Percentiles rank a stretch among this genome's conserved stretches.
Conservation (phyloP, 2,888 invertebrate species). For the Sinohyriopsis cumingii region DNA sequence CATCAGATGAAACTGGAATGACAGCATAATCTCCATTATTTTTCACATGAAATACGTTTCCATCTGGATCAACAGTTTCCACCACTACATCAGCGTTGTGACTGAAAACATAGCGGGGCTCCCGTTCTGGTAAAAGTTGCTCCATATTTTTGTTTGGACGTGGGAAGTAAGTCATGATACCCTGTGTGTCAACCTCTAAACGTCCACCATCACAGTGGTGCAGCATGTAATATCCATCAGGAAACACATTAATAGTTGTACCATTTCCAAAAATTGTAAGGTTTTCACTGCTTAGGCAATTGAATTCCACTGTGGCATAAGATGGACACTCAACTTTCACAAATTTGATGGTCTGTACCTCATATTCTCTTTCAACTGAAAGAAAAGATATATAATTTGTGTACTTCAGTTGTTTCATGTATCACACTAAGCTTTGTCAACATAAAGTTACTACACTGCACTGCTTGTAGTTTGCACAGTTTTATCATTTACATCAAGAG, state of each 20-base stretch:
- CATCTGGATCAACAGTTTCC: slow-evolving; percentile 67
- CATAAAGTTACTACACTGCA: no score
- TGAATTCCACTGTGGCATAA: slow-evolving; percentile 70
- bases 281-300: slow-evolving; percentile 65
- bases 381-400: slow-evolving; percentile 3
- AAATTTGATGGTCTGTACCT: slow-evolving; percentile 57
- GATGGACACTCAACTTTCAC: slow-evolving; percentile 70
- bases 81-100: slow-evolving; percentile 66
- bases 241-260: slow-evolving; percentile 64
- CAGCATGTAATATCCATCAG: slow-evolving; percentile 66
- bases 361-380: slow-evolving; percentile 41
- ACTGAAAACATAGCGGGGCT: slow-evolving; percentile 61
- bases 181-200: slow-evolving; percentile 62
- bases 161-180: slow-evolving; percentile 57
- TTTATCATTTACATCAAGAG: no score
- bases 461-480: no score
- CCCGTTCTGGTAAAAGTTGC: slow-evolving; percentile 52
- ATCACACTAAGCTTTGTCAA: no score
- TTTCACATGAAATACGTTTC: slow-evolving; percentile 67
- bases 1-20: slow-evolving; percentile 45
- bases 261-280: slow-evolving; percentile 69
- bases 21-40: slow-evolving; percentile 66
- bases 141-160: slow-evolving; percentile 56
- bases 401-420: neutral
- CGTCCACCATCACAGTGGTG: slow-evolving; percentile 64